A percentile compares a stretch with the other conserved stretches of the same genome.
phyloP scores from a whole-genome alignment of 1,140 invertebrate species.

The Psilanteris sp. region DNA sequence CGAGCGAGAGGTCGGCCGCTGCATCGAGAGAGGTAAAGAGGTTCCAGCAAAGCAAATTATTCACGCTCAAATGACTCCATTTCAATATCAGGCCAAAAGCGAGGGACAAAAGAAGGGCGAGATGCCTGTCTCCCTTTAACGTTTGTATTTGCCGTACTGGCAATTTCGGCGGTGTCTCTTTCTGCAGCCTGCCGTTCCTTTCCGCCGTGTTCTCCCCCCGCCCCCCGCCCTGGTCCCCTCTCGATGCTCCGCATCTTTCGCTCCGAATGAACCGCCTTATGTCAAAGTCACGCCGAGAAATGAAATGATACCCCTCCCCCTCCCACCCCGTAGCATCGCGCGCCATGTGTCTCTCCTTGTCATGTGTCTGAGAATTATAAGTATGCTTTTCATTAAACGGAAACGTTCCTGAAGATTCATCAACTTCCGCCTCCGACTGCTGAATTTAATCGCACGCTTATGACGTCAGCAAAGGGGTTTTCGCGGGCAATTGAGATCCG shows the following conservation, averaged over 20 bases:
- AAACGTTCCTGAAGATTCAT: conserved; percentile 55
- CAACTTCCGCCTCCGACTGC: conserved; percentile 43
- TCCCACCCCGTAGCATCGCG: too few relatives aligned
- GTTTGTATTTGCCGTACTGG: conserved; percentile 78
- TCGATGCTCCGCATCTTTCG: conserved; percentile 40
- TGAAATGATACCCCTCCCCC: conserved; percentile 52
- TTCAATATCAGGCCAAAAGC: conserved; percentile 80
- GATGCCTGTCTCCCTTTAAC: conserved; percentile 79
- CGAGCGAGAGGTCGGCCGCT: conserved; percentile 44
- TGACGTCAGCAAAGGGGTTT: conserved; percentile 14
- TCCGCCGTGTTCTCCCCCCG: conserved; percentile 39
- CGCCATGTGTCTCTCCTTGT: conserved; percentile 54
- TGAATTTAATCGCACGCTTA: conserved; percentile 35
- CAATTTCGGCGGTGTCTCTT: conserved; percentile 71
- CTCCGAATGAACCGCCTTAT: conserved; percentile 57
- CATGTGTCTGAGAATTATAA: conserved; percentile 61
- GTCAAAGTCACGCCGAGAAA: conserved; percentile 61
- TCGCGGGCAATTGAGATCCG: background rate
- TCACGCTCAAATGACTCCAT: conserved; percentile 82
- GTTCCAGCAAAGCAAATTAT: conserved; percentile 81
- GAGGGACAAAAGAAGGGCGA: conserved; percentile 81
- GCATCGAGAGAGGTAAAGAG: conserved; percentile 67
- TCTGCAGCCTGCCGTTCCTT: conserved; percentile 70
- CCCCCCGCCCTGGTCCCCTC: conserved; percentile 33
- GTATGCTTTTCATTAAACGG: conserved; percentile 63